Evolutionary conservation across 2,113 vertebrate species (phyloP).

Genomic region (Odontophorus gujanensis): DNA sequence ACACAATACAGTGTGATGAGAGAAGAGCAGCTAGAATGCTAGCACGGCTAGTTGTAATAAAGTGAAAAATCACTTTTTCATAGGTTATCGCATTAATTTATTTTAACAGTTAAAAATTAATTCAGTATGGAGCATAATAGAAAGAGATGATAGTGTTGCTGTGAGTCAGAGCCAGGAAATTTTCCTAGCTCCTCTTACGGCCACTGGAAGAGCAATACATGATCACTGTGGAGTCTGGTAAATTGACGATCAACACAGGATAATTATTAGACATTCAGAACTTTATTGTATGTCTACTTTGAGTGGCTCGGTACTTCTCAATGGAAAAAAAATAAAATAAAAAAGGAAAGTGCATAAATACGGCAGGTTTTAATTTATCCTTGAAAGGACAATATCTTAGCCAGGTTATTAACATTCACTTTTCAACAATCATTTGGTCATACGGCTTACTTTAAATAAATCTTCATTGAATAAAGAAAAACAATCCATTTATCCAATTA

Average conservation of each 20-base stretch:
- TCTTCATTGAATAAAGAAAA: not conserved
- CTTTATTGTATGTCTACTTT: not conserved
- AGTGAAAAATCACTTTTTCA: conserved; percentile 32
- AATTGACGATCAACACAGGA: not conserved
- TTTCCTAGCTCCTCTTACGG: not conserved
- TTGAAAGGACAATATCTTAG: not conserved
- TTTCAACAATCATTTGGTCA: not conserved
- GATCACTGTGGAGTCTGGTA: not conserved
- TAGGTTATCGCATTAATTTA: not conserved
- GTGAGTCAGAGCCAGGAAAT: not conserved
- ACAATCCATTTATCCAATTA: not conserved
- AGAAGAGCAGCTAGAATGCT: conserved; percentile 17
- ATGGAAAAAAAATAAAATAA: not conserved
- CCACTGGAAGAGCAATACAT: not conserved
- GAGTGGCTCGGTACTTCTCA: not conserved
- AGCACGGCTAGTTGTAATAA: not conserved
- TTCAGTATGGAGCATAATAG: not conserved
- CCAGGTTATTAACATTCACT: not conserved
- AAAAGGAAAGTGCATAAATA: not conserved
- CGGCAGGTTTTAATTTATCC: not conserved
- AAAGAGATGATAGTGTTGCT: not conserved
- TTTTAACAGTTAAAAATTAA: conserved; percentile 25
- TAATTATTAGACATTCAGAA: not conserved
- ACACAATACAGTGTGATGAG: conserved; percentile 23
- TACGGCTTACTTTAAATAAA: not conserved